Evolutionary conservation across 2,113 vertebrate species (phyloP).

Genomic region (Gracilinanus agilis): DNA sequence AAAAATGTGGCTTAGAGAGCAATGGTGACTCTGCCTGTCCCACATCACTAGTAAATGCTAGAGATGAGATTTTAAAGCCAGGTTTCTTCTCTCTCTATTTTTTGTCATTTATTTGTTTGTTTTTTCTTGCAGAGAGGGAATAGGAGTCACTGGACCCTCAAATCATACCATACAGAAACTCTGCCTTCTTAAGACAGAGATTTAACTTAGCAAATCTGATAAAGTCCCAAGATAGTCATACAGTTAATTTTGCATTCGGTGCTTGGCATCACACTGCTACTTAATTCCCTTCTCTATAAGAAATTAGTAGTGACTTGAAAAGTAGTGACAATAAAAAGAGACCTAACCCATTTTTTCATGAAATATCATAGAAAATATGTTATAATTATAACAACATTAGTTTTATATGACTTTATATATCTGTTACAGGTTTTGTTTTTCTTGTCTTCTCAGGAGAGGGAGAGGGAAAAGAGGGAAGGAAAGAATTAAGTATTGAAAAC

Average conservation of each 20-base stretch:
- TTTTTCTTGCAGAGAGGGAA: neutral
- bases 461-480: neutral
- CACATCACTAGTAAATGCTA: no score
- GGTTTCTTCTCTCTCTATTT: neutral
- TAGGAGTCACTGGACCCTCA: neutral
- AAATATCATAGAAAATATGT: neutral
- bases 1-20: neutral
- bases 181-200: neutral
- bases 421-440: neutral
- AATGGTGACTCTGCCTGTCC: neutral
- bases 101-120: neutral
- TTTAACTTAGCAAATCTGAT: neutral
- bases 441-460: neutral
- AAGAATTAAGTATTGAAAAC: neutral
- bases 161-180: neutral
- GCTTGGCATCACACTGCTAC: neutral
- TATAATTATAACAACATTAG: neutral
- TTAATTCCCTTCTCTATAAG: no score
- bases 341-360: neutral
- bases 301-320: neutral
- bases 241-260: neutral
- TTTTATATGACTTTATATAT: neutral
- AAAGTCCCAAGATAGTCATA: neutral
- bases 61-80: neutral
- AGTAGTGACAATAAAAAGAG: neutral